A percentile compares a stretch with the other conserved stretches of the same genome.
Evolutionary conservation across 2,797 vertebrate genomes (phyloP).

Genomic region (Sebastes elongatus): DNA sequence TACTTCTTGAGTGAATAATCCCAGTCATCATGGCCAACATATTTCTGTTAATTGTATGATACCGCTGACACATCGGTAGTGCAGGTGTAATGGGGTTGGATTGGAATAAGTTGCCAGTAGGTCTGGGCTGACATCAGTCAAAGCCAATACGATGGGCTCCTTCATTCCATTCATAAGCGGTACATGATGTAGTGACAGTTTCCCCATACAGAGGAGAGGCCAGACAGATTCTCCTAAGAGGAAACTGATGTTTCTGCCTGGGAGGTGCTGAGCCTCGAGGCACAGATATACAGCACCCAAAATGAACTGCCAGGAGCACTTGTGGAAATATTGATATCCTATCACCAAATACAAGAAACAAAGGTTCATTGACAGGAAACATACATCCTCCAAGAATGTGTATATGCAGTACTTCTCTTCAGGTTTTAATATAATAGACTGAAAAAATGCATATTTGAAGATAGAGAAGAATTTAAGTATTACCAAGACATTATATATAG

Average conservation of each 20-base stretch:
- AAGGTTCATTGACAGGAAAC: neutral
- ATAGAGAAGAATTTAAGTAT: neutral
- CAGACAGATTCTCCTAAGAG: neutral
- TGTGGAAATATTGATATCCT: neutral
- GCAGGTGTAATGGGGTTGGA: neutral
- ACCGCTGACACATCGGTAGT: neutral
- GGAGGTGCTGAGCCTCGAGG: neutral
- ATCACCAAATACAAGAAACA: neutral
- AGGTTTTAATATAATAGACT: neutral
- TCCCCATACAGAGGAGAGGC: neutral
- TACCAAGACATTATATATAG: rapidly evolving
- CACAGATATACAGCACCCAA: neutral
- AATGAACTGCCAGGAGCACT: neutral
- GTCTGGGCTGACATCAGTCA: neutral
- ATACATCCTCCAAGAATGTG: neutral
- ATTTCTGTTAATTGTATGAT: neutral
- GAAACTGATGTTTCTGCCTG: neutral
- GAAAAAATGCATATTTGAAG: neutral
- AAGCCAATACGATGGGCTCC: neutral
- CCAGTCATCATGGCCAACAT: neutral
- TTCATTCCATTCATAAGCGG: neutral
- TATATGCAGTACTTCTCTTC: neutral
- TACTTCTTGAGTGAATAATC: neutral
- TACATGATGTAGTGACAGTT: neutral
- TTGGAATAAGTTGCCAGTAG: neutral